phyloP scores from a whole-genome alignment of 30 jellyfish, hydroid and myxozoan species.

The Rhopilema esculentum region DNA sequence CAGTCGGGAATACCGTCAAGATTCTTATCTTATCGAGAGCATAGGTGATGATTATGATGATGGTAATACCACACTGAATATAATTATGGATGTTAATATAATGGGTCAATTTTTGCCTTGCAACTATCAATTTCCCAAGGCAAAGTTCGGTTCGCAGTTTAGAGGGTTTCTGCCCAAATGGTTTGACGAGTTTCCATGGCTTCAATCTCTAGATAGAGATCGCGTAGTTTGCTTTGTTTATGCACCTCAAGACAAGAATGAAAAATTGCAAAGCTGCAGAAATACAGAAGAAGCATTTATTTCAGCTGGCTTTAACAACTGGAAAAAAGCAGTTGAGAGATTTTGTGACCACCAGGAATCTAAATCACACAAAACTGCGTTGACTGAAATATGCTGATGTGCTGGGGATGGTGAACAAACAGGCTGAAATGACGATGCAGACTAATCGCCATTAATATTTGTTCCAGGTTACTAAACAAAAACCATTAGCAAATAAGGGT shows the following conservation, averaged over 20 bases:
- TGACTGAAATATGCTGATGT: slow-evolving; percentile 67
- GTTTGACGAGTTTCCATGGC: slow-evolving; percentile 62
- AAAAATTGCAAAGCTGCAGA: slow-evolving; percentile 14
- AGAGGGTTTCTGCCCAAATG: slow-evolving; percentile 16
- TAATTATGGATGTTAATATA: not conserved
- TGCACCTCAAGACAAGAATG: slow-evolving; percentile 13
- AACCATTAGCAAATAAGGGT: too few relatives aligned
- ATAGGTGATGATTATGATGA: not conserved
- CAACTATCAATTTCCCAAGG: slow-evolving; percentile 36
- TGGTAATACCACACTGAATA: not conserved
- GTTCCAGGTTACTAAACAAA: too few relatives aligned
- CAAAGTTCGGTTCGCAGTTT: slow-evolving; percentile 22
- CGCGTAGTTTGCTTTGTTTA: slow-evolving; percentile 25
- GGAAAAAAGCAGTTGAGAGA: slow-evolving; percentile 54
- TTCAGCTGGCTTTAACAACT: slow-evolving; percentile 54
- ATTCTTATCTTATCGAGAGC: not conserved
- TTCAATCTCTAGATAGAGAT: slow-evolving; percentile 34
- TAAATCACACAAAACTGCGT: slow-evolving; percentile 50
- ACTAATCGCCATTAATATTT: slow-evolving; percentile 37
- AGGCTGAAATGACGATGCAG: slow-evolving; percentile 29
- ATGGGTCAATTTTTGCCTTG: slow-evolving; percentile 6
- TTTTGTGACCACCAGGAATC: slow-evolving; percentile 33
- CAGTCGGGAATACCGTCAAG: not conserved
- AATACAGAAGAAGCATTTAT: slow-evolving; percentile 26
- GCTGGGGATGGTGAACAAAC: slow-evolving; percentile 16